Evolutionary conservation across 2,888 invertebrate genomes (phyloP).

Genomic region (Geotrupes spiniger): DNA sequence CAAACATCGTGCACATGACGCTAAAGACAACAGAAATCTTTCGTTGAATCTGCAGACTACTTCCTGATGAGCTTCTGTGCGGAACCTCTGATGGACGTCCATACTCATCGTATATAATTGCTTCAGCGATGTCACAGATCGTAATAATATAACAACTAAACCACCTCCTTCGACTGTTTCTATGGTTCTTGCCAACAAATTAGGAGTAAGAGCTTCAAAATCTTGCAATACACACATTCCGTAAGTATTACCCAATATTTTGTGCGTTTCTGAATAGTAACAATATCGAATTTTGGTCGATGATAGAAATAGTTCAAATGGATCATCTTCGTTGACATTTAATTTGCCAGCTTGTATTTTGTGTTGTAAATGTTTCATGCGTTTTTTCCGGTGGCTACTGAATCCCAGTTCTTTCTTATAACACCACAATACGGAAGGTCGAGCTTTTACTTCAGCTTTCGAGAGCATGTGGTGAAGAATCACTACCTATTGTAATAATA

Average conservation of each 20-base stretch:
- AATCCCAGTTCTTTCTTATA: slow-evolving; percentile 79
- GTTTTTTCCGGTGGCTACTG: slow-evolving; percentile 83
- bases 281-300: slow-evolving; percentile 96
- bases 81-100: slow-evolving; percentile 95
- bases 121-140: slow-evolving; percentile 81
- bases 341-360: slow-evolving; percentile 87
- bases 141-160: slow-evolving; percentile 82
- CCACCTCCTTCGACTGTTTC: slow-evolving; percentile 89
- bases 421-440: slow-evolving; percentile 97
- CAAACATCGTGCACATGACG: slow-evolving; percentile 82
- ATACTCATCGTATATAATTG: slow-evolving; percentile 95
- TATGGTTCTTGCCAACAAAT: slow-evolving; percentile 91
- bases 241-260: slow-evolving; percentile 96
- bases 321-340: slow-evolving; percentile 90
- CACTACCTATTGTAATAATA: slow-evolving; percentile 67
- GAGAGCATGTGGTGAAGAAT: slow-evolving; percentile 96
- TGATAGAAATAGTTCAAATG: slow-evolving; percentile 94
- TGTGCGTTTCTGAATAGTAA: slow-evolving; percentile 96
- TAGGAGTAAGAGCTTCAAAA: slow-evolving; percentile 91
- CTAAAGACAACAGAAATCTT: slow-evolving; percentile 85
- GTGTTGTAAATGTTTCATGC: slow-evolving; percentile 76
- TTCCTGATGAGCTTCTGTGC: slow-evolving; percentile 92
- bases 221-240: slow-evolving; percentile 81
- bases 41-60: slow-evolving; percentile 96
- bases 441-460: slow-evolving; percentile 88